Evolutionary conservation across 2,888 invertebrate genomes (phyloP).

Genomic region (Stenolophus ochropezus): DNA sequence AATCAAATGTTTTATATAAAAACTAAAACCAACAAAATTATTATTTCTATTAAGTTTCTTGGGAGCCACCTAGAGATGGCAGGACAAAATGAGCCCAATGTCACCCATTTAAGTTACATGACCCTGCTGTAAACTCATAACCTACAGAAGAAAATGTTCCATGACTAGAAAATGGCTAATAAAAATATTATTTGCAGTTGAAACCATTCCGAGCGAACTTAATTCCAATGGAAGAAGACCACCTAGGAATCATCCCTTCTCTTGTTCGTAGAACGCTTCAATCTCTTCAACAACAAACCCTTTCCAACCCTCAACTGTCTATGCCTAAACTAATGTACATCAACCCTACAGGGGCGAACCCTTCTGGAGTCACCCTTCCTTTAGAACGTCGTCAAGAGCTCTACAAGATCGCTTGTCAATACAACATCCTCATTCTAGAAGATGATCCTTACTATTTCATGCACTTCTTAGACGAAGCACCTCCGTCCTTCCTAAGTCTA

Average conservation of each 20-base stretch:
- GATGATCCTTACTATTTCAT: constrained; percentile 90
- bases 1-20: too few relatives aligned
- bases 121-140: too few relatives aligned
- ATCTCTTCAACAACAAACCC: constrained; percentile 73
- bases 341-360: constrained; percentile 86
- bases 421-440: constrained; percentile 86
- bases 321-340: constrained; percentile 85
- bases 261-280: constrained; percentile 77
- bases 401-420: constrained; percentile 84
- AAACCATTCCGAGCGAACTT: constrained; percentile 81
- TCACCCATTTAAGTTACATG: too few relatives aligned
- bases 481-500: constrained; percentile 82
- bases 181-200: constrained; percentile 74
- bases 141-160: too few relatives aligned
- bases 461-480: constrained; percentile 79
- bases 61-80: too few relatives aligned
- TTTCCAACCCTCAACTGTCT: constrained; percentile 68
- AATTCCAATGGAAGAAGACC: constrained; percentile 82
- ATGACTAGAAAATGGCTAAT: not conserved
- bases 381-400: constrained; percentile 80
- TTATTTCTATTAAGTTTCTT: too few relatives aligned
- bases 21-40: too few relatives aligned
- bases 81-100: too few relatives aligned
- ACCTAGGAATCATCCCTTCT: constrained; percentile 80
- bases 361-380: constrained; percentile 82